Conservation (phyloP, 1,140 invertebrate genomes). For the Argopecten irradians region DNA sequence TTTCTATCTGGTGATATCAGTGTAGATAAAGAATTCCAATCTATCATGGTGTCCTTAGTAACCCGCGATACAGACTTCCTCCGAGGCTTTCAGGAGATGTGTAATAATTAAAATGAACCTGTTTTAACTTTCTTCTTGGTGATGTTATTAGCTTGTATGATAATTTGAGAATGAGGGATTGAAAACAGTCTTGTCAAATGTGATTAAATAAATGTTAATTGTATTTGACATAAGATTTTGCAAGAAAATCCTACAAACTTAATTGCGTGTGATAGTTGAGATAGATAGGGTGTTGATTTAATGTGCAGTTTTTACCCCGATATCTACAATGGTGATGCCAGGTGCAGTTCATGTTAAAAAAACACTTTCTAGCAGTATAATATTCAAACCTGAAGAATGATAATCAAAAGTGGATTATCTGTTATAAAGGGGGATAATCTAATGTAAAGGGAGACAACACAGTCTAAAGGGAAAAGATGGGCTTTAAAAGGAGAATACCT, state of each 20-base stretch:
- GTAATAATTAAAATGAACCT: not conserved
- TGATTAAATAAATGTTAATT: not conserved
- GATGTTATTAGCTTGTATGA: not conserved
- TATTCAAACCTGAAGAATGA: too few species aligned
- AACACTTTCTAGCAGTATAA: too few species aligned
- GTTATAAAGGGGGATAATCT: too few species aligned
- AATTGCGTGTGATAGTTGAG: not conserved
- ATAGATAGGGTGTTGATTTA: not conserved
- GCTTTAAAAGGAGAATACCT: too few species aligned
- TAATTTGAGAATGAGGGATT: not conserved
- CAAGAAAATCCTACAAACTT: not conserved
- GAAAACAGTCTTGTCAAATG: not conserved
- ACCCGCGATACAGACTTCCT: not conserved
- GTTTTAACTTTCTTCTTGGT: not conserved
- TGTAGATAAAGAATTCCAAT: constrained; percentile 18
- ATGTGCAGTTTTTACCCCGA: not conserved
- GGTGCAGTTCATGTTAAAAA: not conserved
- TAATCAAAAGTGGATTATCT: too few species aligned
- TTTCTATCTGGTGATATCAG: not conserved
- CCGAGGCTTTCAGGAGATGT: not conserved
- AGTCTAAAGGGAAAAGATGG: too few species aligned
- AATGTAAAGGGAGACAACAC: too few species aligned
- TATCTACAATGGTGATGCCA: not conserved
- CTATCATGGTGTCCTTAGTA: not conserved
- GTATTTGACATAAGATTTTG: not conserved